phyloP scores from a whole-genome alignment of 1,140 invertebrate genomes.

The Zaprionus inermis region DNA sequence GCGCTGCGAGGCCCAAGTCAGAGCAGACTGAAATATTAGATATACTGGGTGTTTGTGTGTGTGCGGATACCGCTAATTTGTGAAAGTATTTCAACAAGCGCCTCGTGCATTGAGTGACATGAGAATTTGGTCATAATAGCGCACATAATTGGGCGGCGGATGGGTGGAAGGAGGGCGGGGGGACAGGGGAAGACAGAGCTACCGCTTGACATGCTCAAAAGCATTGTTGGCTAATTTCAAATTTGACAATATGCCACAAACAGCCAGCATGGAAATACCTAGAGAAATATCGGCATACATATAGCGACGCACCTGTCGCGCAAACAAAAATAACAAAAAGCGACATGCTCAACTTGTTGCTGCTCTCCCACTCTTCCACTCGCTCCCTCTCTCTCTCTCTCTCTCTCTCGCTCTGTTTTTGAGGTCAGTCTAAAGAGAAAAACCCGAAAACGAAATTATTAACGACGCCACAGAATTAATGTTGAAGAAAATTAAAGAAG shows the following conservation, averaged over 20 bases:
- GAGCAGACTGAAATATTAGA: conserved; percentile 35
- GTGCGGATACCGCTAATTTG: conserved; percentile 72
- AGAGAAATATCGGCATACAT: conserved; percentile 44
- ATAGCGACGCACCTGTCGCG: conserved; percentile 75
- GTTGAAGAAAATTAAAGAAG: conserved; percentile 54
- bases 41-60: conserved; percentile 4
- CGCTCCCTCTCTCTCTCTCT: conserved; percentile 32
- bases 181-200: conserved; percentile 39
- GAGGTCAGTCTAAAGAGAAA: conserved; percentile 64
- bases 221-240: conserved; percentile 43
- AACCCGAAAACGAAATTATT: conserved; percentile 48
- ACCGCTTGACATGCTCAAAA: conserved; percentile 62
- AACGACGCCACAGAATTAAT: conserved; percentile 75
- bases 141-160: conserved; percentile 65
- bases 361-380: conserved; percentile 35
- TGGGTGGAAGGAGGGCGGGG: neutral
- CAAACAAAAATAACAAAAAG: conserved; percentile 77
- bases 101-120: conserved; percentile 78
- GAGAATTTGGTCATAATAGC: conserved; percentile 80
- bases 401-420: conserved; percentile 54
- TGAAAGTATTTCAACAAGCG: conserved; percentile 76
- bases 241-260: conserved; percentile 68
- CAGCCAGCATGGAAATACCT: conserved; percentile 53
- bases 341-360: conserved; percentile 67
- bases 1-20: conserved; percentile 44